Evolutionary conservation across 2,888 invertebrate species (phyloP).

Genomic region (Zaprionus lineosus): DNA sequence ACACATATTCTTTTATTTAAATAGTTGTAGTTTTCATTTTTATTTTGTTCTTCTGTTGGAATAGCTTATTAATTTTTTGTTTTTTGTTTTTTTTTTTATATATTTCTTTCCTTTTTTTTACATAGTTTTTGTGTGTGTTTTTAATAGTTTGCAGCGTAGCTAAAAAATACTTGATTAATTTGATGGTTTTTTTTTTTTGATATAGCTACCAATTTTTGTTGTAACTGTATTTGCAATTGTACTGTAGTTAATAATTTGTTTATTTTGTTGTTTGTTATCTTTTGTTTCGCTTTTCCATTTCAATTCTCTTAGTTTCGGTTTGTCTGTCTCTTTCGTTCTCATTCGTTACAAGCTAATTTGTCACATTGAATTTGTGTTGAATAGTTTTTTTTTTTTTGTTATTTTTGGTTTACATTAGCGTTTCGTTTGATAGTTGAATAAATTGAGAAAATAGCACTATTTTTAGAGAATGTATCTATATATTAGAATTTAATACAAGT

Average conservation of each 20-base stretch:
- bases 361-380: conserved; percentile 64
- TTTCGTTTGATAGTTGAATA: conserved; percentile 56
- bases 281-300: conserved; percentile 12
- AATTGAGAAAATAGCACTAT: conserved; percentile 59
- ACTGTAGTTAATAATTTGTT: conserved; percentile 43
- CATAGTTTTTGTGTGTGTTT: conserved; percentile 3
- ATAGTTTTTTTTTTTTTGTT: conserved; percentile 13
- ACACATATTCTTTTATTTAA: conserved; percentile 78
- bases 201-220: conserved; percentile 50
- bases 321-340: conserved; percentile 17
- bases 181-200: conserved; percentile 48
- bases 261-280: conserved; percentile 27
- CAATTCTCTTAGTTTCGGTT: conserved; percentile 35
- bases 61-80: conserved; percentile 38
- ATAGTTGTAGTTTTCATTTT: too few relatives aligned
- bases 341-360: conserved; percentile 67
- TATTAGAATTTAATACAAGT: conserved; percentile 55
- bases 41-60: conserved; percentile 53
- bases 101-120: not conserved
- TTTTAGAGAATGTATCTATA: conserved; percentile 31
- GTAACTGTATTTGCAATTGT: conserved; percentile 54
- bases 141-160: conserved; percentile 47
- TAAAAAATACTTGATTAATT: conserved; percentile 53
- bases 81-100: conserved; percentile 7
- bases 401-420: conserved; percentile 49